phyloP scores from a whole-genome alignment of 1,140 invertebrate genomes.

The Chlorops oryzae region DNA sequence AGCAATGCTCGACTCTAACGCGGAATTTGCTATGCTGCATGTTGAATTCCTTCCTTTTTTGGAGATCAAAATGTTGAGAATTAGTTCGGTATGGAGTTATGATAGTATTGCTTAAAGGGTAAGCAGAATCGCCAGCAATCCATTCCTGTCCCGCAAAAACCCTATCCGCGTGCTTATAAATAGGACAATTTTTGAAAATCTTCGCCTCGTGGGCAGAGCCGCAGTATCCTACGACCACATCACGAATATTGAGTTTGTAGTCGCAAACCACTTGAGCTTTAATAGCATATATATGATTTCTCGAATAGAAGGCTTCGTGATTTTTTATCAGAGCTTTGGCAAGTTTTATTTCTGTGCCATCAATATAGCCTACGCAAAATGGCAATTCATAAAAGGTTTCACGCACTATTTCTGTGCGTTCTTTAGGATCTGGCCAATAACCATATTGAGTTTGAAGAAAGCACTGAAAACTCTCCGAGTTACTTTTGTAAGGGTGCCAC shows the following conservation, averaged over 20 bases:
- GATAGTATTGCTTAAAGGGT: neutral
- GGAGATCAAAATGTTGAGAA: neutral
- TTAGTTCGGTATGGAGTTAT: neutral
- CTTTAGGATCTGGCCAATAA: neutral
- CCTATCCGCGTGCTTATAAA: neutral
- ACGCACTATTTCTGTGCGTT: neutral
- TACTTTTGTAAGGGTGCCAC: too few relatives aligned
- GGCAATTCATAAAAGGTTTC: neutral
- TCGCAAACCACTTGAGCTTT: conserved; percentile 5
- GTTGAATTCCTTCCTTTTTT: neutral
- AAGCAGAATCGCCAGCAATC: neutral
- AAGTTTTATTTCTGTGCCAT: neutral
- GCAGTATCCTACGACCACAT: conserved; percentile 1
- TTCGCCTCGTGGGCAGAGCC: neutral
- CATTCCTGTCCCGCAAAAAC: conserved; percentile 4
- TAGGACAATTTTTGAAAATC: neutral
- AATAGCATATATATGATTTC: conserved; percentile 1
- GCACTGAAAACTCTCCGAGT: too few relatives aligned
- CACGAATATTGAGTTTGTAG: neutral
- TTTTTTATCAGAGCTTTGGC: neutral
- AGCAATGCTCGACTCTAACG: neutral
- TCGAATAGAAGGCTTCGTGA: neutral
- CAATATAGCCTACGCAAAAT: neutral
- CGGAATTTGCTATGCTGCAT: neutral
- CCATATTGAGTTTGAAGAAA: neutral